Evolutionary conservation across 2,888 invertebrate species (phyloP).

Genomic region (Tubiluchus corallicola): DNA sequence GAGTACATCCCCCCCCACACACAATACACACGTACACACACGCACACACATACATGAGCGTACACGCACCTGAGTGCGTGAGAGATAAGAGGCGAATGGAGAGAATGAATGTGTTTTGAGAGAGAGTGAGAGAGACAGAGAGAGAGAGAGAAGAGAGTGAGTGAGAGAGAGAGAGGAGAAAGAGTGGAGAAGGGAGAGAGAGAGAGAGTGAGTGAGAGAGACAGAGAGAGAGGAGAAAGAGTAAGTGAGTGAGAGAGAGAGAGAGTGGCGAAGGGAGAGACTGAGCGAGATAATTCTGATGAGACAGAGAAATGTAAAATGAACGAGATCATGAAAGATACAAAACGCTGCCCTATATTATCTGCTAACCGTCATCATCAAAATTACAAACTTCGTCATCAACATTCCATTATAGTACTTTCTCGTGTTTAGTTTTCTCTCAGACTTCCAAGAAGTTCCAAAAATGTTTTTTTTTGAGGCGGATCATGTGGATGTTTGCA

Average conservation of each 20-base stretch:
- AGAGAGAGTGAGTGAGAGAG: constrained; percentile 7
- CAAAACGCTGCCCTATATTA: background rate
- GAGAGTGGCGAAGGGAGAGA: constrained; percentile 10
- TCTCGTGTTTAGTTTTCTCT: too few relatives aligned
- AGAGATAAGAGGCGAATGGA: background rate
- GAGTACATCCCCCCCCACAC: too few relatives aligned
- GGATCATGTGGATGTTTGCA: constrained; percentile 12
- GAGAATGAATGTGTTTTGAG: background rate
- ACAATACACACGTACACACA: too few relatives aligned
- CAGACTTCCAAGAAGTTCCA: too few relatives aligned
- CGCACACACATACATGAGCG: too few relatives aligned
- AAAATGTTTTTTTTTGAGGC: background rate
- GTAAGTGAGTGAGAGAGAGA: constrained; percentile 10
- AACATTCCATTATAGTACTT: background rate
- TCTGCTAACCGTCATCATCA: background rate
- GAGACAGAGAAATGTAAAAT: constrained; percentile 8
- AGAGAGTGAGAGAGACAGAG: background rate
- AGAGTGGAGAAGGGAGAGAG: constrained; percentile 10
- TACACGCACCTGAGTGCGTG: too few relatives aligned
- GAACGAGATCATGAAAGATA: background rate
- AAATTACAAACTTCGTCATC: background rate
- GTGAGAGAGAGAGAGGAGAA: constrained; percentile 13
- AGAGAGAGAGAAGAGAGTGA: constrained; percentile 6
- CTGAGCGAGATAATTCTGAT: constrained; percentile 9
- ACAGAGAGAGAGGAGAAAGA: constrained; percentile 9